Base-by-base conservation (phyloP, 2,113 vertebrate genomes). In the Gracilinanus agilis region DNA sequence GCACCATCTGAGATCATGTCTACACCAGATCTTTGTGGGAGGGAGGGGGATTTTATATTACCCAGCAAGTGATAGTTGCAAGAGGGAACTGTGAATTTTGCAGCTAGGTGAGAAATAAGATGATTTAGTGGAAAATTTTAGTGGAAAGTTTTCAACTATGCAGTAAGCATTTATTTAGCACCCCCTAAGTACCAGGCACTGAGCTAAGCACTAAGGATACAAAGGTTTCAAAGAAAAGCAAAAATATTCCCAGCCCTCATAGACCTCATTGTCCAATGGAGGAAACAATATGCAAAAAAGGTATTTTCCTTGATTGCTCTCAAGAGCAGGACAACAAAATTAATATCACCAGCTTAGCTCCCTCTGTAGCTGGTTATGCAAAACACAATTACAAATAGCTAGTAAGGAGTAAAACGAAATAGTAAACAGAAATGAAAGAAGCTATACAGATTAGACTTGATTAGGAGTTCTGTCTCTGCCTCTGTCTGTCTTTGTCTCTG, bases 1-100 rank as follows among this genome's bases (percentile, higher is more conserved):
- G n/a, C n/a, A 83, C 67, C n/a, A 23, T 83, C n/a, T 83, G 67
- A 83, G n/a, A 83, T 83, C n/a, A 83, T 83, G 67, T 83, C 67
- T 83, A 40, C 6, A 40, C 34, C n/a, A 40, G 40, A 19, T n/a
- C 67, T 40, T 75, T 83, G 67, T 6, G 40, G 67, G n/a, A 25
- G 16, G 67, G 19, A 83, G 67, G n/a, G n/a, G 16, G 40, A 23
- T 40, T 83, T 83, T 40, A 83, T 34, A 40, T 40, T 40, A 34
- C n/a, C n/a, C 67, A 83, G 67, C 6, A 58, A 58, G 25, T 58
- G 56, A 13, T 27, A 27, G 3, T 27, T 58, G 56, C 25, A 83
- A 40, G 67, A 83, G 34, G n/a, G 40, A 83, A 83, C 8, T 83
- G 67, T 83, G 7, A 40, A 83, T 83, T 83, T 83, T 83, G 67